Evolutionary conservation across 2,797 vertebrate genomes (phyloP).

Genomic region (Mus caroli): DNA sequence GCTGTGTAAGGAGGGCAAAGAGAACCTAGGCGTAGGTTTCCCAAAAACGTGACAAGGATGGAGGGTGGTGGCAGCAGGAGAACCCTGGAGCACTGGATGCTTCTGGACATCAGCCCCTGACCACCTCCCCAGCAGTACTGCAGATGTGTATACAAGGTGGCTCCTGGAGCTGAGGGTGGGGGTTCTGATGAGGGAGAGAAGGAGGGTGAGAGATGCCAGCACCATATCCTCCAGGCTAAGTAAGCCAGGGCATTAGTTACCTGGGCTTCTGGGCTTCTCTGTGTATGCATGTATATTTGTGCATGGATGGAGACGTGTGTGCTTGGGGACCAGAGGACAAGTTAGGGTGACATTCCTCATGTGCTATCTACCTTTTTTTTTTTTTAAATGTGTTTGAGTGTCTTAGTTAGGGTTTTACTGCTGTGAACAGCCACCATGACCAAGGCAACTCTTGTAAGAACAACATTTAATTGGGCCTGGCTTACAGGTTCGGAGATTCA

Average conservation of each 20-base stretch:
- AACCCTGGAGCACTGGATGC: background rate
- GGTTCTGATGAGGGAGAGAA: too few species aligned
- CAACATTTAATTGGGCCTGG: too few species aligned
- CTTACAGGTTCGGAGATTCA: too few species aligned
- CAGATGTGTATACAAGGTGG: background rate
- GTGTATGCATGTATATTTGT: background rate
- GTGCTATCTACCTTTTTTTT: too few species aligned
- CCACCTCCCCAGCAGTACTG: background rate
- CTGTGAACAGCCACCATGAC: too few species aligned
- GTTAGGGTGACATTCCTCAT: background rate
- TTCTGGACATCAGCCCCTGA: background rate
- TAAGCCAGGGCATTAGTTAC: background rate
- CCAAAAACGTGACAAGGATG: constrained; percentile 31
- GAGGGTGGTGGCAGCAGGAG: background rate
- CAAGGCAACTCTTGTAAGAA: too few species aligned
- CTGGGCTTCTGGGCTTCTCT: background rate
- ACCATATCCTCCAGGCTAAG: background rate
- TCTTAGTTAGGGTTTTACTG: too few species aligned
- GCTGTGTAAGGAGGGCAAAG: constrained; percentile 39
- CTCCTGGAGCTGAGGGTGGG: background rate
- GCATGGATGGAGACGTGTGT: background rate
- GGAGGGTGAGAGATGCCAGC: background rate
- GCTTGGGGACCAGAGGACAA: too few species aligned
- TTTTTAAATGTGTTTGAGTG: too few species aligned
- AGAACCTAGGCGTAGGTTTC: constrained; percentile 47